Evolutionary conservation across 2,797 vertebrate genomes (phyloP).

Genomic region (Characodon lateralis): DNA sequence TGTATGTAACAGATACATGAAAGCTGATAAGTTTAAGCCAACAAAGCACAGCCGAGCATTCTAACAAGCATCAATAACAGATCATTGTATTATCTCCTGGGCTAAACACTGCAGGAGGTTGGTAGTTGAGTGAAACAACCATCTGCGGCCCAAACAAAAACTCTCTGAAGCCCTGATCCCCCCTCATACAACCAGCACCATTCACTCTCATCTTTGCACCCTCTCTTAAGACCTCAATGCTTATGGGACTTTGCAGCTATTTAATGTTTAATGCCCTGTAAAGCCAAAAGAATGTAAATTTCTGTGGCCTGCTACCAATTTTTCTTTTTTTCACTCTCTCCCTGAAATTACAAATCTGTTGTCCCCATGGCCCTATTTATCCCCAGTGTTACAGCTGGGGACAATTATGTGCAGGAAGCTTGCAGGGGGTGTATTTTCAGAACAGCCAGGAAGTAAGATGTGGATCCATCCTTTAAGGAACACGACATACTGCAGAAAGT

Average conservation of each 20-base stretch:
- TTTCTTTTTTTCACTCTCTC: conserved; percentile 72
- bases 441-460: conserved; percentile 69
- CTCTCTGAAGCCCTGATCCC: conserved; percentile 68
- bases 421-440: conserved; percentile 59
- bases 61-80: conserved; percentile 77
- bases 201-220: conserved; percentile 35
- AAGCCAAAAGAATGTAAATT: conserved; percentile 84
- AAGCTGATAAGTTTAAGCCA: conserved; percentile 58
- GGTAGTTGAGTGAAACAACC: conserved; percentile 52
- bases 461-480: conserved; percentile 67
- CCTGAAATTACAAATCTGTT: conserved; percentile 81
- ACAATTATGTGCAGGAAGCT: conserved; percentile 82
- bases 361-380: conserved; percentile 79
- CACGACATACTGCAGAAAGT: conserved; percentile 13
- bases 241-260: conserved; percentile 76
- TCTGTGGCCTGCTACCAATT: conserved; percentile 82
- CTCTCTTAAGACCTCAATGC: conserved; percentile 58
- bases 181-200: conserved; percentile 7
- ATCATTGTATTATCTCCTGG: conserved; percentile 64
- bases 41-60: conserved; percentile 40
- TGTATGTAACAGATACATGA: conserved; percentile 53
- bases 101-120: conserved; percentile 66
- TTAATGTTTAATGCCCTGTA: conserved; percentile 82
- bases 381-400: conserved; percentile 78
- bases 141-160: conserved; percentile 74